Percentiles rank a stretch among this genome's conserved stretches.
These are phyloP conservation scores for Daktulosphaira vitifoliae DNA, from an alignment of 1,140 invertebrate species.

Conservation along the genomic window DNA sequence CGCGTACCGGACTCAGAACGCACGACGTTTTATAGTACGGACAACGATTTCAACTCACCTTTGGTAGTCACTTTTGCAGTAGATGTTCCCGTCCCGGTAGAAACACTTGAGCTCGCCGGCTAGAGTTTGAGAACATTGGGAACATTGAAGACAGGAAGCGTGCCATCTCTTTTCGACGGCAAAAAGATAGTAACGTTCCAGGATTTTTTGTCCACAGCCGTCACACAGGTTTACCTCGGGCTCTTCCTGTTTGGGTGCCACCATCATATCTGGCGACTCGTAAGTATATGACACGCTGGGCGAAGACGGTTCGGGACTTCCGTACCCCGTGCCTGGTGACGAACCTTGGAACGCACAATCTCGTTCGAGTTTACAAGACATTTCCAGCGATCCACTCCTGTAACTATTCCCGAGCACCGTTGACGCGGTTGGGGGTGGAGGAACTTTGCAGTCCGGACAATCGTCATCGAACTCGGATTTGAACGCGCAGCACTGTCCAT, in stretches of 20 bases:
- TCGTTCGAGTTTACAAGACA: conserved; percentile 39
- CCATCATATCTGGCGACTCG: not conserved
- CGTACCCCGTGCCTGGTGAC: not conserved
- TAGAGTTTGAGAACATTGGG: conserved; percentile 77
- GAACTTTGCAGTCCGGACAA: conserved; percentile 35
- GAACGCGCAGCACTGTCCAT: conserved; percentile 47
- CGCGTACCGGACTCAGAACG: no score
- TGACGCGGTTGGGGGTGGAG: not conserved
- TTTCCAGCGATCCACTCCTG: conserved; percentile 39
- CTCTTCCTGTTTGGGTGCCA: not conserved
- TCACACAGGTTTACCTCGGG: conserved; percentile 53
- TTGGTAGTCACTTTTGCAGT: conserved; percentile 96
- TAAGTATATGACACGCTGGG: not conserved
- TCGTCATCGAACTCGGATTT: conserved; percentile 45
- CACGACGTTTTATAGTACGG: no score
- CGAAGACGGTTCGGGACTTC: conserved; percentile 1
- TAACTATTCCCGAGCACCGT: conserved; percentile 47
- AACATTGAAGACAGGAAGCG: conserved; percentile 80
- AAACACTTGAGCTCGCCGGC: conserved; percentile 90
- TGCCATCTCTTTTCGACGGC: conserved; percentile 89
- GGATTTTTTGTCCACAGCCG: conserved; percentile 73
- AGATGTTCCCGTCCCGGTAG: conserved; percentile 85
- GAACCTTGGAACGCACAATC: not conserved
- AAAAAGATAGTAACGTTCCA: conserved; percentile 80
- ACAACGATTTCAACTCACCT: conserved; percentile 58